These are phyloP conservation scores for Drosophila santomea DNA, from an alignment of 1,140 invertebrate genomes.

Conservation along the genomic window DNA sequence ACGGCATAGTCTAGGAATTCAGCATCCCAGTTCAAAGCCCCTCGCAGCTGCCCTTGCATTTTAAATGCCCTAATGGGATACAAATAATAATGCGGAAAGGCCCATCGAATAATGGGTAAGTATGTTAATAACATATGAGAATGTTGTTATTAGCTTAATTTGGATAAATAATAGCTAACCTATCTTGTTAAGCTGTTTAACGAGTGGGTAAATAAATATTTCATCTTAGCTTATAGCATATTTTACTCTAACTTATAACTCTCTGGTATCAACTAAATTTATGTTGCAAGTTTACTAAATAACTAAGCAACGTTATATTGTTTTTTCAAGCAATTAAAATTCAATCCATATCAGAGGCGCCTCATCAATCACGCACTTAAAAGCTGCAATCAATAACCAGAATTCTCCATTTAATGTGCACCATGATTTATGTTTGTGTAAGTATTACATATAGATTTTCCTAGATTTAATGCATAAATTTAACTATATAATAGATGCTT, in stretches of 20 bases:
- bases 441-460: too few species aligned
- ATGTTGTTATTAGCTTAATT: conserved; percentile 13
- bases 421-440: conserved; percentile 19
- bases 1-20: conserved; percentile 32
- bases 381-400: conserved; percentile 16
- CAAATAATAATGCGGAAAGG: conserved; percentile 40
- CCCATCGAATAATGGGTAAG: conserved; percentile 27
- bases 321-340: not conserved
- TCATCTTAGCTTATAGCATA: not conserved
- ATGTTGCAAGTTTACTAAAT: too few species aligned
- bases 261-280: too few species aligned
- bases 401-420: not conserved
- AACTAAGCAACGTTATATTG: not conserved
- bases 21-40: conserved; percentile 2
- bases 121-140: conserved; percentile 14
- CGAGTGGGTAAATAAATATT: not conserved
- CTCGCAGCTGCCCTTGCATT: conserved; percentile 52
- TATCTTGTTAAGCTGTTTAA: not conserved
- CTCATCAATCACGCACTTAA: conserved; percentile 17
- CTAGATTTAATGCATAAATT: not conserved
- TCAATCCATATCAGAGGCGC: not conserved
- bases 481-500: not conserved
- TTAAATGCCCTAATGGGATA: conserved; percentile 67
- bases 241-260: too few species aligned
- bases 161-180: not conserved